Evolutionary conservation across 2,113 vertebrate species (phyloP), one percentile per base, ranked within the genome.

Genomic region (Laticauda colubrina): DNA sequence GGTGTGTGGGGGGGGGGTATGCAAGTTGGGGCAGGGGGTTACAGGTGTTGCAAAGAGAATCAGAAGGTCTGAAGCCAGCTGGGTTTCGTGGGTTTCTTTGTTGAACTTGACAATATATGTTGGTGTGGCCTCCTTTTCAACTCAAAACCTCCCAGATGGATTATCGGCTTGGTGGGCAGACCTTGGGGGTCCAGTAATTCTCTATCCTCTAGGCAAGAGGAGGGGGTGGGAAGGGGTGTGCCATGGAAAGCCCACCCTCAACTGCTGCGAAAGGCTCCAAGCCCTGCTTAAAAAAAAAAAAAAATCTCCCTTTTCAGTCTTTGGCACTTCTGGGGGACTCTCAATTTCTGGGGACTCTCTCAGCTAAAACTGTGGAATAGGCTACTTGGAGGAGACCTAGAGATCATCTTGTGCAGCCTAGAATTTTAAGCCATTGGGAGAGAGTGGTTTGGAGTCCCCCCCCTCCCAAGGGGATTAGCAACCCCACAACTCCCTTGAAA

Each of bases 1-100:
- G 24, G 9, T 48, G 5, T 48, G 48, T 48, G 55, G 0, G 51
- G 0, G 34, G 3, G 3, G 1, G 20, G 18, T 24, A 24, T 3
- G 9, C 24, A 39, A 81, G 34, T 23, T 1, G 23, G 14, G 15
- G 39, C 29, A 0, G 34, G 23, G 15, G 24, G 21, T 9, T 26
- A 34, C 59, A 3, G 6, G 10, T 45, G 43, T 48, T 87, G 69
- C 81, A 4, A 45, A 57, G 23, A 29, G 43, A 45, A 3, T 15
- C 7, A 21, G 10, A 87, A 61, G 26, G 81, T 26, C 75, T 43
- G 34, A 81, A 81, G 34, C 34, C n/a, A 8, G 24, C 48, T 29
- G 8, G 48, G 15, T n/a, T 26, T 54, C 23, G 10, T 2, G 24
- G 4, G 34, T 4, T 56, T 20, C 23, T 51, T 24, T 85, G 26